Evolutionary conservation across 2,888 invertebrate species (phyloP).

Genomic region (Myopa testacea): DNA sequence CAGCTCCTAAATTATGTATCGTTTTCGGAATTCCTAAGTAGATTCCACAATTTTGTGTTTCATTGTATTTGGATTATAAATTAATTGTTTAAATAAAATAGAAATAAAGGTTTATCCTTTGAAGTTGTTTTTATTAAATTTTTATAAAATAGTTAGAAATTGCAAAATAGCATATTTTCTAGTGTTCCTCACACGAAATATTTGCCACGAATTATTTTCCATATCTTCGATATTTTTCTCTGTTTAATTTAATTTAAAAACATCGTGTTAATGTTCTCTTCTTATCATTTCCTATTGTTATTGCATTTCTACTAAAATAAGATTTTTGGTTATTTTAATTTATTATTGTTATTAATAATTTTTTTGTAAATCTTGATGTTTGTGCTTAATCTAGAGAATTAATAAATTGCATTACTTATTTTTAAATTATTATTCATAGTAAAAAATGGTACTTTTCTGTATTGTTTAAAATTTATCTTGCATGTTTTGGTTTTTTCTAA

Average conservation of each 20-base stretch:
- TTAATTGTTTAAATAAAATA: neutral
- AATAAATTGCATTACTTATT: conserved; percentile 25
- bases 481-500: neutral
- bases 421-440: conserved; percentile 25
- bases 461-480: conserved; percentile 11
- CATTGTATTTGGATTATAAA: neutral
- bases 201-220: conserved; percentile 9
- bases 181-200: neutral
- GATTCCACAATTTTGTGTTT: neutral
- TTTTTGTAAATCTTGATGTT: conserved; percentile 24
- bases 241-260: conserved; percentile 1
- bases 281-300: neutral
- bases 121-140: conserved; percentile 11
- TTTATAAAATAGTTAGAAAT: conserved; percentile 27
- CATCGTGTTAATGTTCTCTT: neutral
- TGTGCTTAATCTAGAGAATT: conserved; percentile 15
- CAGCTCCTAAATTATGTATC: too few relatives aligned
- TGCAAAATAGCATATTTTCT: conserved; percentile 11
- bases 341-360: neutral
- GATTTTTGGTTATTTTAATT: conserved; percentile 32
- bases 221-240: neutral
- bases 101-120: neutral
- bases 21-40: too few relatives aligned
- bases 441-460: conserved; percentile 26
- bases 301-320: conserved; percentile 30